Conservation (phyloP, 2,888 invertebrate genomes). For the Dicyrtoma fusca region DNA sequence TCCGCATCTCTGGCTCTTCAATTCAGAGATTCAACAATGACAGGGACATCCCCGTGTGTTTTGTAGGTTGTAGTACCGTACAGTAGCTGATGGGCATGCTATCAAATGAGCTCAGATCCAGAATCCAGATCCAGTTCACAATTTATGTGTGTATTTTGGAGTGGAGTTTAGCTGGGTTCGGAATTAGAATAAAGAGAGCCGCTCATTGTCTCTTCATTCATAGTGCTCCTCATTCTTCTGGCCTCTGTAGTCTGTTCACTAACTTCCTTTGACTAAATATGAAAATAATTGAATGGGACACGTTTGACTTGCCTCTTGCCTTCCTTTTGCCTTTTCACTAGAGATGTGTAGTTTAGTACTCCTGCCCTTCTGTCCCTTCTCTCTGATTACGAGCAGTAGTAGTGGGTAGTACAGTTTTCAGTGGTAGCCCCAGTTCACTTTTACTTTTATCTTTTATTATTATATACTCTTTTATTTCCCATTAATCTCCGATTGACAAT, state of each 20-base stretch:
- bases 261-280: slow-evolving; percentile 34
- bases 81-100: too few species aligned
- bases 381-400: too few species aligned
- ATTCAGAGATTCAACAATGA: slow-evolving; percentile 14
- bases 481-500: neutral
- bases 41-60: neutral
- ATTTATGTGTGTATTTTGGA: too few species aligned
- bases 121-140: too few species aligned
- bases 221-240: neutral
- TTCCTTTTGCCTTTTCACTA: slow-evolving; percentile 2
- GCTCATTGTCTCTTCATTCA: too few species aligned
- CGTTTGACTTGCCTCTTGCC: slow-evolving; percentile 31
- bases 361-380: neutral
- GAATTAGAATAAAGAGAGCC: too few species aligned
- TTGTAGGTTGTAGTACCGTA: neutral
- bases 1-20: slow-evolving; percentile 39
- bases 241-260: too few species aligned
- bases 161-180: too few species aligned
- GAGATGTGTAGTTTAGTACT: neutral
- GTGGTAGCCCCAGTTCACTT: too few species aligned
- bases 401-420: too few species aligned
- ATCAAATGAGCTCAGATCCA: too few species aligned
- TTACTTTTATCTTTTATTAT: too few species aligned
- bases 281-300: slow-evolving; percentile 34
- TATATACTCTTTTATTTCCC: slow-evolving; percentile 5